A percentile compares a stretch with the other conserved stretches of the same genome.
These are phyloP conservation scores for Heterotis niloticus DNA, from an alignment of 2,113 vertebrate genomes.

Conservation along the genomic window DNA sequence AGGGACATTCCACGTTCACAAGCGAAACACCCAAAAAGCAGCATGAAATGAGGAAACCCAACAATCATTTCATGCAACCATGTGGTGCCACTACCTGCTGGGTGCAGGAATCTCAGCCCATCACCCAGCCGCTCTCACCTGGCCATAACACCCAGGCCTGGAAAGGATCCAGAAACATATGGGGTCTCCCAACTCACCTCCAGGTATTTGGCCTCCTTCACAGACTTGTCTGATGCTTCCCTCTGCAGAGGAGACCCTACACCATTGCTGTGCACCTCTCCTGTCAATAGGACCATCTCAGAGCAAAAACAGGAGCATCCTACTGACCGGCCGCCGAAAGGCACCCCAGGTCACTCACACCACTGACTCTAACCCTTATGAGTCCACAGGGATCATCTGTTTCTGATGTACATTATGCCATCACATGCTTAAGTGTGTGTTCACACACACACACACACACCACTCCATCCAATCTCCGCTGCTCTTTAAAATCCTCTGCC, in stretches of 20 bases:
- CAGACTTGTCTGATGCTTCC: not conserved
- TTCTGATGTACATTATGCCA: not conserved
- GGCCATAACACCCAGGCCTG: not conserved
- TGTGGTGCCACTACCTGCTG: not conserved
- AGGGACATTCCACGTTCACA: not conserved
- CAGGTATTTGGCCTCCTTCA: not conserved
- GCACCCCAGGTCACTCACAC: not conserved
- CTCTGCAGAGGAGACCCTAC: not conserved
- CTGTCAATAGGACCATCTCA: not conserved
- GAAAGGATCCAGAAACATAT: not conserved
- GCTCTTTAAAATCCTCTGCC: constrained; percentile 36
- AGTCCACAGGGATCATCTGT: not conserved
- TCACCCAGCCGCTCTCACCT: not conserved
- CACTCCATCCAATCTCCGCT: constrained; percentile 1
- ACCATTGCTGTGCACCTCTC: not conserved
- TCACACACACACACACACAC: constrained; percentile 10
- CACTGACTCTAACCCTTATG: not conserved
- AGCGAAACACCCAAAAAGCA: not conserved
- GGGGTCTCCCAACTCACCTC: not conserved
- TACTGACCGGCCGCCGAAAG: too few relatives aligned
- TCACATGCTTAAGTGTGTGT: not conserved
- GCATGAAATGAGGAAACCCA: too few relatives aligned
- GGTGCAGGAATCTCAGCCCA: not conserved
- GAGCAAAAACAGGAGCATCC: too few relatives aligned
- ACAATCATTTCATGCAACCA: not conserved